These are phyloP conservation scores for Ooceraea biroi DNA, from an alignment of 1,140 invertebrate genomes.

Conservation along the genomic window DNA sequence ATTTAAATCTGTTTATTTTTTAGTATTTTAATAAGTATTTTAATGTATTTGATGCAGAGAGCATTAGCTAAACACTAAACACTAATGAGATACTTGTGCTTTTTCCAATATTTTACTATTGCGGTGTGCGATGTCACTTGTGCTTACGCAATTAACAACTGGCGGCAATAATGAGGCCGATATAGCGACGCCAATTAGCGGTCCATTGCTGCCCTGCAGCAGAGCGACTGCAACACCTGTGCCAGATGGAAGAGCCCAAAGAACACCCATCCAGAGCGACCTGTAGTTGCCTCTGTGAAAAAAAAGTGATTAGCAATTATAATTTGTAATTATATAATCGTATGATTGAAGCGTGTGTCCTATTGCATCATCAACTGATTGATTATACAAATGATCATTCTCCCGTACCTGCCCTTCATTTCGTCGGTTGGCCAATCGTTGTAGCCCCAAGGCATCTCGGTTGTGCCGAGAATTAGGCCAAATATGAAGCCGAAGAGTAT, in stretches of 20 bases:
- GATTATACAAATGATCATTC: no score
- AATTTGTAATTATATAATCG: neutral
- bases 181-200: conserved; percentile 95
- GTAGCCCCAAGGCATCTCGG: conserved; percentile 92
- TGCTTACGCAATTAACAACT: conserved; percentile 93
- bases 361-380: neutral
- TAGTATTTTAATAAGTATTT: no score
- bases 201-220: conserved; percentile 93
- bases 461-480: conserved; percentile 91
- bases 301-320: neutral
- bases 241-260: conserved; percentile 91
- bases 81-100: no score
- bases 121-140: no score
- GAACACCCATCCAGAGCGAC: conserved; percentile 90
- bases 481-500: conserved; percentile 92
- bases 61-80: no score
- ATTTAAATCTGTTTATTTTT: no score
- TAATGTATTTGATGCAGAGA: no score
- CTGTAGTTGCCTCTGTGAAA: conserved; percentile 89
- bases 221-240: conserved; percentile 94
- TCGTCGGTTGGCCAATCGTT: conserved; percentile 93
- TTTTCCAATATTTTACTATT: no score
- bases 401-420: conserved; percentile 91
- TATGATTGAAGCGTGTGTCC: neutral
- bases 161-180: conserved; percentile 95